Evolutionary conservation across 2,888 invertebrate species (phyloP).

Genomic region (Marasmarcha lunaedactyla): DNA sequence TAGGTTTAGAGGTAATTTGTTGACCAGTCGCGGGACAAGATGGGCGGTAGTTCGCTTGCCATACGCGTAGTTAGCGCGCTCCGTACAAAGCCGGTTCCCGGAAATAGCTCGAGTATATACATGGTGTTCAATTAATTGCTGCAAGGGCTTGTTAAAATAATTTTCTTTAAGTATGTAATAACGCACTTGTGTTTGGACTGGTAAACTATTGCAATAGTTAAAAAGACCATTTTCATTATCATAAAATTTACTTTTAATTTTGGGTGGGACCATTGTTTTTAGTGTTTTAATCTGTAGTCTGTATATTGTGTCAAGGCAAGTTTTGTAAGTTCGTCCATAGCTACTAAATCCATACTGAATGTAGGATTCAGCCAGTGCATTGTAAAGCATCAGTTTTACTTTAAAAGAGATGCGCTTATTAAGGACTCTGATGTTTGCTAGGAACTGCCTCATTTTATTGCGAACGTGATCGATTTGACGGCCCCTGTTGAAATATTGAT

Average conservation of each 20-base stretch:
- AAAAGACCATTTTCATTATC: no score
- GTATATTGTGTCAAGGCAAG: background rate
- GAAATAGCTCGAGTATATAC: no score
- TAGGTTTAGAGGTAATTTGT: no score
- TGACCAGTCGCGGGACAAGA: no score
- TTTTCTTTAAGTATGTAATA: background rate
- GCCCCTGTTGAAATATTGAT: background rate
- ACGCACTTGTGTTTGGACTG: background rate
- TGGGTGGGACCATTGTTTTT: background rate
- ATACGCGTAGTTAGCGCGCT: no score
- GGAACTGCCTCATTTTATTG: background rate
- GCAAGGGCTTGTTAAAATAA: no score
- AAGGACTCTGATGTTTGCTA: constrained; percentile 1
- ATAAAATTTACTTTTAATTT: background rate
- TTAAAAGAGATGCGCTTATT: background rate
- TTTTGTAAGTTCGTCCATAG: background rate
- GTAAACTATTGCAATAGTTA: background rate
- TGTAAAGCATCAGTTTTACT: background rate
- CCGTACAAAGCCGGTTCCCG: no score
- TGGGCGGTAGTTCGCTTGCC: no score
- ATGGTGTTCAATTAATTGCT: no score
- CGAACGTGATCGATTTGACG: background rate
- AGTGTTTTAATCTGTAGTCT: no score
- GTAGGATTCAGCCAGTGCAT: constrained; percentile 1
- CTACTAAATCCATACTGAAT: constrained; percentile 1